Evolutionary conservation across 2,797 vertebrate species (phyloP).

Genomic region (Odontamblyopus rebecca): DNA sequence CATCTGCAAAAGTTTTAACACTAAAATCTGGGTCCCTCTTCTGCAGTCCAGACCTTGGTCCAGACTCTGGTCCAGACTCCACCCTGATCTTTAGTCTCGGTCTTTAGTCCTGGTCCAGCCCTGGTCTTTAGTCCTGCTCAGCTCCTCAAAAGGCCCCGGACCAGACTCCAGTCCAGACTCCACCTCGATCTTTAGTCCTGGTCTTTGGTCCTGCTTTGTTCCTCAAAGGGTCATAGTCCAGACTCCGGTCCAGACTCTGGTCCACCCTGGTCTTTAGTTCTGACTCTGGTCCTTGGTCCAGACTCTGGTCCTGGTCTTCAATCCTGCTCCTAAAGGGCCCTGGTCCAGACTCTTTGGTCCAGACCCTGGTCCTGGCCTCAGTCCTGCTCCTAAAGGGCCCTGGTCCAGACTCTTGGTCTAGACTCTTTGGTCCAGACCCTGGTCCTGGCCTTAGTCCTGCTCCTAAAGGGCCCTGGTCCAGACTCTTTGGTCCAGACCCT

Average conservation of each 20-base stretch:
- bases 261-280: too few species aligned
- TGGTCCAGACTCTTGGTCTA: too few species aligned
- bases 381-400: too few species aligned
- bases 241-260: background rate
- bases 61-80: background rate
- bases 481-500: background rate
- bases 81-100: too few species aligned
- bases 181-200: too few species aligned
- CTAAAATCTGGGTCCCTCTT: too few species aligned
- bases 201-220: background rate
- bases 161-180: background rate
- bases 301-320: slow-evolving; percentile 30
- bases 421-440: too few species aligned
- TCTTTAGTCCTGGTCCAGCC: background rate
- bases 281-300: too few species aligned
- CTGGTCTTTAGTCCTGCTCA: slow-evolving; percentile 11
- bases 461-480: too few species aligned
- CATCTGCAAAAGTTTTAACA: background rate
- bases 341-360: background rate
- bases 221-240: too few species aligned
- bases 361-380: too few species aligned
- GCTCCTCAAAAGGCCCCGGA: slow-evolving; percentile 29
- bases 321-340: slow-evolving; percentile 43
- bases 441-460: too few species aligned
- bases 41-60: background rate